Evolutionary conservation across 2,113 vertebrate species (phyloP).

Genomic region (Pitta sordida): DNA sequence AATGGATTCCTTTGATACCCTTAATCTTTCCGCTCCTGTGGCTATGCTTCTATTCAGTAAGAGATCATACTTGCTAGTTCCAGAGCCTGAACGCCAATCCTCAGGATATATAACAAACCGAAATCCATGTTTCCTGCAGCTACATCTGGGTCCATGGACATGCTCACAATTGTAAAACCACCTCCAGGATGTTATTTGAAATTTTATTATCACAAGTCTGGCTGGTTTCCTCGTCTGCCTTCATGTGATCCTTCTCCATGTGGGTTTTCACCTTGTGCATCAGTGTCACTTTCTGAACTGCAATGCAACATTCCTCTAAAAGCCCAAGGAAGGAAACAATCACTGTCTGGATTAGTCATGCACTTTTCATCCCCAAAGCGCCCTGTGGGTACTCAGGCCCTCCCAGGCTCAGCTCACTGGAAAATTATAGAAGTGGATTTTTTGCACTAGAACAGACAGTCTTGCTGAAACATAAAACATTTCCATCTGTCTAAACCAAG

Average conservation of each 20-base stretch:
- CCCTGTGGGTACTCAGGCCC: neutral
- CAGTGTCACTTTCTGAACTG: neutral
- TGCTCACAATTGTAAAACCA: neutral
- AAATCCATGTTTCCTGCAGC: constrained; percentile 39
- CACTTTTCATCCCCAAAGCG: neutral
- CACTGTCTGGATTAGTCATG: neutral
- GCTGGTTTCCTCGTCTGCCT: neutral
- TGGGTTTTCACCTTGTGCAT: constrained; percentile 24
- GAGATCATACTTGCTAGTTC: constrained; percentile 28
- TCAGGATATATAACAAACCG: constrained; percentile 24
- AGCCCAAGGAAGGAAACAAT: neutral
- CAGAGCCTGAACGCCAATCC: neutral
- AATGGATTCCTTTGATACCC: constrained; percentile 56
- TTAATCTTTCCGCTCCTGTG: constrained; percentile 64
- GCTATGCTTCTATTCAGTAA: constrained; percentile 41
- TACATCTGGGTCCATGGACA: neutral
- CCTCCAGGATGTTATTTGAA: neutral
- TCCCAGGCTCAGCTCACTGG: neutral
- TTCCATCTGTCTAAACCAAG: neutral
- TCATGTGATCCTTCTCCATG: neutral
- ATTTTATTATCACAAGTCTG: neutral
- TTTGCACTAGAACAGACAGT: neutral
- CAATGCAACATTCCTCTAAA: neutral
- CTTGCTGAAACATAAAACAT: neutral
- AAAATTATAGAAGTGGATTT: neutral